Percentiles rank a stretch among this genome's conserved stretches.
Evolutionary conservation across 1,140 invertebrate species (phyloP).

Genomic region (Oryzaephilus surinamensis): DNA sequence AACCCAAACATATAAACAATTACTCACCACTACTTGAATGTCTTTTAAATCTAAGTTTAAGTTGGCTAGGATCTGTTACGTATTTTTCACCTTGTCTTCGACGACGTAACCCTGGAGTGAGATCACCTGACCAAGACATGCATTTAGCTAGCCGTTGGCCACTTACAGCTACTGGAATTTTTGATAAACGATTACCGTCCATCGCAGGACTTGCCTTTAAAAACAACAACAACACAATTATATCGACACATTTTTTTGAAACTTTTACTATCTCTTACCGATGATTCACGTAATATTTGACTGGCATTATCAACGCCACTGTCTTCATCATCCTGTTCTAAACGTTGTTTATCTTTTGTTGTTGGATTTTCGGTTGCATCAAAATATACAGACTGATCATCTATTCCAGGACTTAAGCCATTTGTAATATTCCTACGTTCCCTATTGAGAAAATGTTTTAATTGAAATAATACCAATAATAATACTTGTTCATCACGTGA

Average conservation of each 20-base stretch:
- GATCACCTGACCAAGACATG: constrained; percentile 35
- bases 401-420: constrained; percentile 33
- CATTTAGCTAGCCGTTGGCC: constrained; percentile 33
- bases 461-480: not conserved
- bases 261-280: no score
- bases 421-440: constrained; percentile 29
- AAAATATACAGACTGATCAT: constrained; percentile 35
- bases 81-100: constrained; percentile 55
- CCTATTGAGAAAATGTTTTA: constrained; percentile 14
- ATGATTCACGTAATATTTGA: constrained; percentile 32
- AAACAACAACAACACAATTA: constrained; percentile 5
- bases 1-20: not conserved
- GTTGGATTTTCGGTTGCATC: constrained; percentile 34
- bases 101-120: constrained; percentile 50
- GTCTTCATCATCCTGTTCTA: constrained; percentile 33
- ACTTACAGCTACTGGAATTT: constrained; percentile 32
- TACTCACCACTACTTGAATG: constrained; percentile 33
- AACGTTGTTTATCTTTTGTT: constrained; percentile 23
- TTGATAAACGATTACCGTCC: constrained; percentile 28
- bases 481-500: no score
- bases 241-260: no score
- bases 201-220: constrained; percentile 30
- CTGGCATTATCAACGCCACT: constrained; percentile 36
- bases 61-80: constrained; percentile 53
- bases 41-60: constrained; percentile 54